Evolutionary conservation across 1,140 invertebrate species (phyloP), one percentile per base, ranked within the genome.

Genomic region (Druon quercuslanigerum): DNA sequence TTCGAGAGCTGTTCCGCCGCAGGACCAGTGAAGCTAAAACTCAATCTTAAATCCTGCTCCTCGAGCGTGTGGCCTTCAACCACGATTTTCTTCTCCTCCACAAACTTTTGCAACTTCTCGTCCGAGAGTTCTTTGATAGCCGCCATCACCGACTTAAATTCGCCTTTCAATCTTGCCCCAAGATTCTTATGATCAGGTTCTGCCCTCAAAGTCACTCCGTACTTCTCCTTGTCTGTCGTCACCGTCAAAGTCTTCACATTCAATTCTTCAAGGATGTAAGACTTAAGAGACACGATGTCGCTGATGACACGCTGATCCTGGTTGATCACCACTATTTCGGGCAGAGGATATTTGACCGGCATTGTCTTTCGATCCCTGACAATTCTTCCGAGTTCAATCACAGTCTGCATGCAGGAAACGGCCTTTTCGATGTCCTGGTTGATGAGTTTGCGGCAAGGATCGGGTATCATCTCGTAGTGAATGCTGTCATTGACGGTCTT

Each of bases 261-360:
- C 79, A 99, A 93, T 92, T 99, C 99, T 87, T 98, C 96, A 1
- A 97, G 87, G 81, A 99, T 96, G 87, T 99, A 99, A 40, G 93
- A 93, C 87, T 98, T 92, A 25, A 99, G 91, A 11, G 94, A 94
- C 52, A 94, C 89, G 0, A 99, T 93, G 85, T 99, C 97, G n/a
- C 96, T 90, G 51, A 99, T 91, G 81, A 96, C 95, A 40, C 94
- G 89, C 51, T 92, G 85, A 85, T 99, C 96, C 82, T 97, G 95
- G 87, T 99, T 96, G 80, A 99, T 97, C 8, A 99, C 95, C 40
- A 99, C 95, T 72, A 99, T 94, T 93, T 99, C 98, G 17, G 96
- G 97, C 71, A 99, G 90, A 0, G 99, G 99, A 92, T 99, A 99
- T 92, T 99, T 99, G 0, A 99, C 93, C 0, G 98, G 98, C 74